Evolutionary conservation across 2,888 invertebrate species (phyloP).

Genomic region (Pollenia labialis): DNA sequence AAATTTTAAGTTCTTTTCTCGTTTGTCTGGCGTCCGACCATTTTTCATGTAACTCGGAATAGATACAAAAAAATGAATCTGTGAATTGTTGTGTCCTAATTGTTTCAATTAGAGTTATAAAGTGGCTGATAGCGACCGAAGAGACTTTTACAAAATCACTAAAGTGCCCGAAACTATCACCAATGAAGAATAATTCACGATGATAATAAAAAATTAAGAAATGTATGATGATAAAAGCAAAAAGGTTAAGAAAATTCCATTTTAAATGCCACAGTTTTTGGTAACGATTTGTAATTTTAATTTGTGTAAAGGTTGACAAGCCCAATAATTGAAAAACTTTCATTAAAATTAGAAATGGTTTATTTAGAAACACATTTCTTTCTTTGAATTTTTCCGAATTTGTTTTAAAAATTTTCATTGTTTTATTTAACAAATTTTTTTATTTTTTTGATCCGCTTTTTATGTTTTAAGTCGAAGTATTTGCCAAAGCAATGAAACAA

Average conservation of each 20-base stretch:
- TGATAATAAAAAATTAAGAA: constrained; percentile 36
- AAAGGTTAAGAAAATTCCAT: constrained; percentile 54
- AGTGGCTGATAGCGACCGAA: constrained; percentile 57
- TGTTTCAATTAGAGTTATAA: constrained; percentile 66
- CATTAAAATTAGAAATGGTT: constrained; percentile 60
- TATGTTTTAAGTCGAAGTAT: constrained; percentile 6
- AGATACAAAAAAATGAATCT: constrained; percentile 60
- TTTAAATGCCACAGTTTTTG: constrained; percentile 42
- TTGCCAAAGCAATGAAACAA: constrained; percentile 3
- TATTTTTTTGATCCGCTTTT: constrained; percentile 5
- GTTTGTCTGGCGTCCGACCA: constrained; percentile 41
- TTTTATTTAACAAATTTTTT: not conserved
- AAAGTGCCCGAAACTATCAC: constrained; percentile 72
- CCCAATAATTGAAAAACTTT: constrained; percentile 69
- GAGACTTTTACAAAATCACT: constrained; percentile 71
- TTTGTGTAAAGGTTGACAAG: constrained; percentile 61
- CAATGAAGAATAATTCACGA: constrained; percentile 53
- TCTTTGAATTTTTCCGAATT: not conserved
- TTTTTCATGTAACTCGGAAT: constrained; percentile 58
- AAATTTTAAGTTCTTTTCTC: constrained; percentile 42
- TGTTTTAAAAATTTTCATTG: constrained; percentile 8
- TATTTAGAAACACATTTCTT: constrained; percentile 38
- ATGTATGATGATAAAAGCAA: constrained; percentile 42
- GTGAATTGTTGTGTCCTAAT: constrained; percentile 30
- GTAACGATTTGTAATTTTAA: constrained; percentile 4